A percentile compares a stretch with the other conserved stretches of the same genome.
Conservation (phyloP, 2,888 invertebrate species). For the Blomia tropicalis region DNA sequence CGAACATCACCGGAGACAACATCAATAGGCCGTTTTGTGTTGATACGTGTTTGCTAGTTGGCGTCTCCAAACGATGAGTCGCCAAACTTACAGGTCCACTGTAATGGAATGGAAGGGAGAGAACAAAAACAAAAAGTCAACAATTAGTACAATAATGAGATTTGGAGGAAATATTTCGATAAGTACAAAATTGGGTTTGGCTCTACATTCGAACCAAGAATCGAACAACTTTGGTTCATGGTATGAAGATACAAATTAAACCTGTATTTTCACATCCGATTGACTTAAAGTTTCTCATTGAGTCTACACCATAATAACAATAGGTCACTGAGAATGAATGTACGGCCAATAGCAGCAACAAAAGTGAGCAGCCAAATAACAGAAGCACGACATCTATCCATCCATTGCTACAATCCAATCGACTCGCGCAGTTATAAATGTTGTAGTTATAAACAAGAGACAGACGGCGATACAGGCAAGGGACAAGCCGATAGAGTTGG, state of each 20-base stretch:
- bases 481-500: background rate
- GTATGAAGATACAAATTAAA: too few species aligned
- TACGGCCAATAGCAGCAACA: background rate
- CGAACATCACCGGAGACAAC: slow-evolving; percentile 23
- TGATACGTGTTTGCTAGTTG: slow-evolving; percentile 4
- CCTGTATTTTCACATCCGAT: too few species aligned
- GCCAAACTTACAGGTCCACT: slow-evolving; percentile 17
- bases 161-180: background rate
- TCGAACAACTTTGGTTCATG: too few species aligned
- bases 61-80: slow-evolving; percentile 5
- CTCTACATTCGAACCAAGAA: too few species aligned
- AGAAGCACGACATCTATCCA: background rate
- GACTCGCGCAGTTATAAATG: background rate
- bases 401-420: background rate
- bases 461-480: slow-evolving; percentile 2
- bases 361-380: background rate
- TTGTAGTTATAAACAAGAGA: slow-evolving; percentile 9
- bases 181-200: too few species aligned
- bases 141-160: background rate
- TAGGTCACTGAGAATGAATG: too few species aligned
- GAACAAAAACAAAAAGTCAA: background rate
- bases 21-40: slow-evolving; percentile 10
- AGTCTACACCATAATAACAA: too few species aligned
- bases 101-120: background rate
- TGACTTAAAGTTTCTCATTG: too few species aligned